A percentile compares a stretch with the other conserved stretches of the same genome.
Conservation (phyloP, 2,113 vertebrate genomes). For the Pleuronectes platessa region DNA sequence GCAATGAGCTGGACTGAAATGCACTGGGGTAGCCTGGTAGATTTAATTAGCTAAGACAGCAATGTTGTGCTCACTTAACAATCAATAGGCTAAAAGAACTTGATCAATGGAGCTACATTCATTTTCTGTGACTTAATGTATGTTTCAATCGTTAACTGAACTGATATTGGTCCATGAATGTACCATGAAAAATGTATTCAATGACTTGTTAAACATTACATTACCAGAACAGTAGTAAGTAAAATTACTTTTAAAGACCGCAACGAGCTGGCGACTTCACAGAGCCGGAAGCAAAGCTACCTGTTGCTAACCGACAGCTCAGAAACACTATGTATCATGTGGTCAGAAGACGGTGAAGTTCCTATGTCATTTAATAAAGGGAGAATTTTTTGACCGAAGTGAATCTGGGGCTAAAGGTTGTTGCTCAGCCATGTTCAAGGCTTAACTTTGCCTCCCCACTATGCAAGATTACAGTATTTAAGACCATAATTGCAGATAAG, state of each 20-base stretch:
- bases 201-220: background rate
- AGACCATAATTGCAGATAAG: conserved; percentile 12
- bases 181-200: too few species aligned
- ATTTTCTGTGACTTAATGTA: background rate
- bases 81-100: background rate
- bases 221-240: background rate
- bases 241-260: background rate
- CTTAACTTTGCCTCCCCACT: background rate
- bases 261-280: background rate
- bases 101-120: background rate
- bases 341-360: background rate
- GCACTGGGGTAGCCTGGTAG: background rate
- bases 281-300: background rate
- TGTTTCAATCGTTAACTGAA: background rate
- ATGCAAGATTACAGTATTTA: conserved; percentile 36
- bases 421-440: background rate
- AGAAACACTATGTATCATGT: background rate
- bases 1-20: conserved; percentile 16
- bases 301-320: background rate
- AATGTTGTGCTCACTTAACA: background rate
- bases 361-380: background rate
- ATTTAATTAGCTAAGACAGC: background rate
- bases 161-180: background rate
- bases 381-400: background rate
- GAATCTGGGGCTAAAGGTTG: background rate